Evolutionary conservation across 2,888 invertebrate genomes (phyloP), one percentile per base, ranked within the genome.

Genomic region (Griposia aprilina): DNA sequence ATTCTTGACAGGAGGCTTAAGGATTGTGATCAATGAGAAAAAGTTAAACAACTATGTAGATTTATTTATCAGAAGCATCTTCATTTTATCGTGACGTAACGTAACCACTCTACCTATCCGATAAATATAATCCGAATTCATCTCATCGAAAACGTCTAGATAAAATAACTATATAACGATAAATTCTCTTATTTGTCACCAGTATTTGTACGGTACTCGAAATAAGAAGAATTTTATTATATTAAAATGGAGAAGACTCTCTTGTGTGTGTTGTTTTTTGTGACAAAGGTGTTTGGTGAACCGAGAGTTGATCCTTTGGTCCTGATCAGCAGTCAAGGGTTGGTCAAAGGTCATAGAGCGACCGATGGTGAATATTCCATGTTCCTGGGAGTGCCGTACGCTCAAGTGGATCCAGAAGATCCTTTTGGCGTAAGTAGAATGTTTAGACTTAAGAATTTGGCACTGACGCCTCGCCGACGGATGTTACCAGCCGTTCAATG

Each of bases 321-420:
- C 20, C 84, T 95, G 7, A 92, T 95, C 57, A 90, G 74, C 74
- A 88, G 91, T 13, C 96, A 97, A 89, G 97, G 96, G 2, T 81
- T 97, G 48, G 93, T 97, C 41, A 93, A 94, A 84, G 97, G 97
- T 20, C 91, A 92, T 59, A 95, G 90, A 76, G 93, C 96, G 0
- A 88, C 86, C 7, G 94, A 96, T 87, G 95, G 95, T 26, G 93
- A 93, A 57, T 97, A 96, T 70, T 95, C 96, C 0, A 88, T 90
- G 66, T 97, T 97, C 84, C 87, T 96, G 68, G 97, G 97, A 68
- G 93, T 97, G 75, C 97, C 97, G 10, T 97, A 96, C 81, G 97
- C 96, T 36, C 85, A 90, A 82, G 93, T 97, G 23, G 93, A 96
- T 84, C 79, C 85, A 63, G 89, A 91, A 68, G 92, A 96, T 88